phyloP scores from a whole-genome alignment of 2,797 vertebrate species.

The Sebastolobus alascanus region DNA sequence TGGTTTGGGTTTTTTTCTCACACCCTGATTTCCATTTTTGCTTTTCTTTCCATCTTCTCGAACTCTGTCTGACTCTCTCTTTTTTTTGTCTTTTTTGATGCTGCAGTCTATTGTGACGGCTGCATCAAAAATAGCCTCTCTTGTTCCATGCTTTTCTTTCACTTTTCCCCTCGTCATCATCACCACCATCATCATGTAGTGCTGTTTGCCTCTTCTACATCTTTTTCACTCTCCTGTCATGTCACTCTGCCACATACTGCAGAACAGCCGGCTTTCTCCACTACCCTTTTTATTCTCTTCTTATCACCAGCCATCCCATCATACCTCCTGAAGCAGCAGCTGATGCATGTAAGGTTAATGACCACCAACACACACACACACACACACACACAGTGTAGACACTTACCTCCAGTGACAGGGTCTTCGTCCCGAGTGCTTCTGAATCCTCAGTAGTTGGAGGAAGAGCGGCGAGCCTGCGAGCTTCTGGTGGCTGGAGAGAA shows the following conservation, averaged over 20 bases:
- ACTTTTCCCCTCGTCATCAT: constrained; percentile 22
- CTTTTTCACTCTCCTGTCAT: constrained; percentile 25
- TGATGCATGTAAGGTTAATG: constrained; percentile 19
- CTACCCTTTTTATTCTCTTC: constrained; percentile 8
- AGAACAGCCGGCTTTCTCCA: constrained; percentile 23
- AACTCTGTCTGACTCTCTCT: constrained; percentile 43
- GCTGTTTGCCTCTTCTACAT: constrained; percentile 5
- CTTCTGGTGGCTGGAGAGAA: constrained; percentile 69
- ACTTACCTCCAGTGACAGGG: constrained; percentile 71
- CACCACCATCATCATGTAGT: constrained; percentile 2
- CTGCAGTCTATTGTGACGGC: constrained; percentile 39
- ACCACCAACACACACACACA: neutral
- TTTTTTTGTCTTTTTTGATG: neutral
- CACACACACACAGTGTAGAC: neutral
- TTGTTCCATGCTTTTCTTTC: constrained; percentile 12
- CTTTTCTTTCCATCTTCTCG: constrained; percentile 26
- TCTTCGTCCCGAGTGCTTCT: constrained; percentile 72
- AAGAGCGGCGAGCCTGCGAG: constrained; percentile 54
- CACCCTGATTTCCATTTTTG: constrained; percentile 1
- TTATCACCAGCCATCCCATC: constrained; percentile 12
- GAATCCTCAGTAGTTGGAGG: constrained; percentile 67
- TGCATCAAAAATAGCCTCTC: constrained; percentile 27
- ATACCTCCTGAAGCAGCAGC: constrained; percentile 21
- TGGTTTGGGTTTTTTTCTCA: neutral
- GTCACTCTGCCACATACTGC: constrained; percentile 38